Evolutionary conservation across 2,113 vertebrate species (phyloP).

Genomic region (Crotalus tigris): DNA sequence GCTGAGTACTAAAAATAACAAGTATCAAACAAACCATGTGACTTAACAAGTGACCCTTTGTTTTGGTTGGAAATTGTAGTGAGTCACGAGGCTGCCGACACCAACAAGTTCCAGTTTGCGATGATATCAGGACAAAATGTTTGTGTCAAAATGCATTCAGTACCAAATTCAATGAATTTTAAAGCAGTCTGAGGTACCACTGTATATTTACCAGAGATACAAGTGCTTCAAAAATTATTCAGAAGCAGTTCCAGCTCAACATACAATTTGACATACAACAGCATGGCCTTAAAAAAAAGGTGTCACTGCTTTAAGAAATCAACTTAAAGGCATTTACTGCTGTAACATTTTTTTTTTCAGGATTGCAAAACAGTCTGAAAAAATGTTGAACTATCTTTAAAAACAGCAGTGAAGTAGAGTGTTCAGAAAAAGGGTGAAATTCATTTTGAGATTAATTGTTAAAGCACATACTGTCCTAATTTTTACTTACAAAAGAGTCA

Average conservation of each 20-base stretch:
- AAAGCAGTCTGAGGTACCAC: neutral
- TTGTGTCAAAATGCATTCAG: neutral
- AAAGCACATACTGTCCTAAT: neutral
- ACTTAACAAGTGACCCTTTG: neutral
- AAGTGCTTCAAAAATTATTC: neutral
- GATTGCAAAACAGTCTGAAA: neutral
- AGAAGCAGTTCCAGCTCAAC: neutral
- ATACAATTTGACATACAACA: neutral
- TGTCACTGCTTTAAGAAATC: neutral
- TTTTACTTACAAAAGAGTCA: neutral
- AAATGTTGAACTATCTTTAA: neutral
- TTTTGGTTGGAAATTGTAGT: neutral
- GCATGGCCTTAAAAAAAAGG: neutral
- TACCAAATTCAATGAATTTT: neutral
- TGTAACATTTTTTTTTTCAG: neutral
- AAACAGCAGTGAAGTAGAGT: neutral
- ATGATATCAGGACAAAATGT: neutral
- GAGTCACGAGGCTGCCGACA: neutral
- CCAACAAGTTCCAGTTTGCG: neutral
- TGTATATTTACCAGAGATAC: neutral
- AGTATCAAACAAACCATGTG: neutral
- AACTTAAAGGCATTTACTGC: neutral
- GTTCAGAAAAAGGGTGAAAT: neutral
- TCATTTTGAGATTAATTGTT: neutral
- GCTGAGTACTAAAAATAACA: neutral